Percentiles rank a stretch among this genome's conserved stretches.
Conservation (phyloP, 2,888 invertebrate genomes). For the Scotopteryx bipunctaria region DNA sequence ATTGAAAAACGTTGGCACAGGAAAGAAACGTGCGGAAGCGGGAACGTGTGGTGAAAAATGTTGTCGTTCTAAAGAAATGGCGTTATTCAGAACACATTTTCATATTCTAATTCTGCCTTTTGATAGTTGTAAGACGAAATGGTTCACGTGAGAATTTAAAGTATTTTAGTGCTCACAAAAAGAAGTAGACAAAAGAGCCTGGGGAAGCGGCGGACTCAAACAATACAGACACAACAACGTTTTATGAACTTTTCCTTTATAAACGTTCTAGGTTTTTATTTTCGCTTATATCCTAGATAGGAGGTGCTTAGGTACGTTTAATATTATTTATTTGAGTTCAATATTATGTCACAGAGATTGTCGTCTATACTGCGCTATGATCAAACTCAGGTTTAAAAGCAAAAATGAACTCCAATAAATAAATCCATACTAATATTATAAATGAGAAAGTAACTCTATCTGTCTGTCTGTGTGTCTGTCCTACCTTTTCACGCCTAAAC, state of each 20-base stretch:
- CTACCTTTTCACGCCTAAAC: too few species aligned
- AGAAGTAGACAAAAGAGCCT: conserved; percentile 3
- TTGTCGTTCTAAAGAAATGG: conserved; percentile 48
- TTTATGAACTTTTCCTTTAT: background rate
- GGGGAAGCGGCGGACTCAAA: background rate
- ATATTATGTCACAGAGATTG: too few species aligned
- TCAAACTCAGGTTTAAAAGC: too few species aligned
- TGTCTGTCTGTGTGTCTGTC: too few species aligned
- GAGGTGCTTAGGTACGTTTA: too few species aligned
- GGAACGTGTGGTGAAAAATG: conserved; percentile 57
- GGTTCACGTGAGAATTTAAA: conserved; percentile 1
- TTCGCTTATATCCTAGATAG: background rate
- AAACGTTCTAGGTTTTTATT: background rate
- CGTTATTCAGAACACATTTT: conserved; percentile 49
- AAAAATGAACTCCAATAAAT: too few species aligned
- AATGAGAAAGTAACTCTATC: too few species aligned
- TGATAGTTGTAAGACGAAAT: conserved; percentile 22
- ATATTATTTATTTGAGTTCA: too few species aligned
- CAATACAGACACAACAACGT: conserved; percentile 3
- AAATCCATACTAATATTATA: too few species aligned
- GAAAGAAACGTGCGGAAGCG: conserved; percentile 38
- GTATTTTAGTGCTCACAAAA: conserved; percentile 1
- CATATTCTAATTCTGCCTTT: conserved; percentile 26
- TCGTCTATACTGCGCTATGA: too few species aligned
- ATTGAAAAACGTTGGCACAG: conserved; percentile 39